Base-by-base conservation (phyloP, 2,888 invertebrate species). In the Volucella zonaria region DNA sequence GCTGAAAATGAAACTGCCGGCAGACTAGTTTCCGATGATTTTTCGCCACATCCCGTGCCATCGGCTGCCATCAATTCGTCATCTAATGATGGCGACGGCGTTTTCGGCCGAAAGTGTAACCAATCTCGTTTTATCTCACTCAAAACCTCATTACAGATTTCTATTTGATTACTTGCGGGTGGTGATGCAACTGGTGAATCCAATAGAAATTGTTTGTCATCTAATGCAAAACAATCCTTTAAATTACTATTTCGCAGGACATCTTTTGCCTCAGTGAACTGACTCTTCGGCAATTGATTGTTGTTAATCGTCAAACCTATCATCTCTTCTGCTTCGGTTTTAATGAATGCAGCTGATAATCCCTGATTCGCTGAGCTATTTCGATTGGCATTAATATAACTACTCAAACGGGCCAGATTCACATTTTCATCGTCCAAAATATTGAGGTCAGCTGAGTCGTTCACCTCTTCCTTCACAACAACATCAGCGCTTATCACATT, bases 51-150 rank as follows among this genome's bases (percentile, higher is more conserved):
- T 45, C 85, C 86, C 59, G 83, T 88, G 52, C 89, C 89, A 49
- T 49, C 18, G 8, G 40, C 4, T 42, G 87, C 87, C 42, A 89
- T 54, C 66, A 89, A 89, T 40, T 70, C 66, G 1, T 75, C 77
- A 11, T 75, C 74, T 18, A 62, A 52, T 45, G 51, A 45, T 45
- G 89, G 89, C 51, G 90, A 88, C 15, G 92, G 92, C 18, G 92
- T 92, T 87, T 91, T 91, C 14, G 92, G 92, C 8, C 91, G 90
- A 86, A 92, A 92, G 88, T 92, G 92, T 73, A 92, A 83, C 92
- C 92, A 92, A 87, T 92, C 91, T 3, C 90, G 89, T 1, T 89
- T 88, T 45, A 92, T 91, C 82, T 92, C 92, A 18, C 90, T 90
- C 54, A 92, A 86, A 79, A 92, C 79, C 74, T 92, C 91, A 74